These are phyloP conservation scores for Spilosoma lubricipeda DNA, from an alignment of 2,888 invertebrate genomes.

Conservation along the genomic window DNA sequence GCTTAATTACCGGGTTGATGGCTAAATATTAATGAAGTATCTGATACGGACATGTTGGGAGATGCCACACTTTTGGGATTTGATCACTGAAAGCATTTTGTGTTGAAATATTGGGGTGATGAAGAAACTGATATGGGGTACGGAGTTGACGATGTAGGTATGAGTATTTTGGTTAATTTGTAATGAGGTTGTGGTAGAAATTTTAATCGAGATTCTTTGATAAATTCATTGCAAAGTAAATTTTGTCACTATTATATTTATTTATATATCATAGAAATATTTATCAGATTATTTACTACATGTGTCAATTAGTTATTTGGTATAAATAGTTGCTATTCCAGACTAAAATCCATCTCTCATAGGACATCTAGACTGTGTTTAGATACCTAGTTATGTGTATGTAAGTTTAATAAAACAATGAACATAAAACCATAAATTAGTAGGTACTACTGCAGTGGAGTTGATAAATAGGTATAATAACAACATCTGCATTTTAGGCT, in stretches of 20 bases:
- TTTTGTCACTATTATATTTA: no score
- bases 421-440: no score
- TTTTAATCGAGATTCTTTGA: background rate
- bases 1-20: constrained; percentile 72
- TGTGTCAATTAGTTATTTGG: no score
- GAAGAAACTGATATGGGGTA: constrained; percentile 48
- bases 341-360: no score
- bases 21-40: constrained; percentile 81
- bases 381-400: no score
- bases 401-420: no score
- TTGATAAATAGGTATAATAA: no score
- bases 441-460: no score
- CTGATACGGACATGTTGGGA: constrained; percentile 72
- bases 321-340: no score
- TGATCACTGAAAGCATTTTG: constrained; percentile 56
- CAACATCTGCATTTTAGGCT: background rate
- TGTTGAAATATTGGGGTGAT: constrained; percentile 58
- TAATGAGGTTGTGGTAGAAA: constrained; percentile 3
- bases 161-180: constrained; percentile 13
- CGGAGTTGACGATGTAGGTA: constrained; percentile 41
- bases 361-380: no score
- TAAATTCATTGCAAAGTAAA: background rate
- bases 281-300: no score
- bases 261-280: no score
- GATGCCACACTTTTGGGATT: constrained; percentile 61